phyloP scores from a whole-genome alignment of 2,113 vertebrate species.

The Tupaia chinensis region DNA sequence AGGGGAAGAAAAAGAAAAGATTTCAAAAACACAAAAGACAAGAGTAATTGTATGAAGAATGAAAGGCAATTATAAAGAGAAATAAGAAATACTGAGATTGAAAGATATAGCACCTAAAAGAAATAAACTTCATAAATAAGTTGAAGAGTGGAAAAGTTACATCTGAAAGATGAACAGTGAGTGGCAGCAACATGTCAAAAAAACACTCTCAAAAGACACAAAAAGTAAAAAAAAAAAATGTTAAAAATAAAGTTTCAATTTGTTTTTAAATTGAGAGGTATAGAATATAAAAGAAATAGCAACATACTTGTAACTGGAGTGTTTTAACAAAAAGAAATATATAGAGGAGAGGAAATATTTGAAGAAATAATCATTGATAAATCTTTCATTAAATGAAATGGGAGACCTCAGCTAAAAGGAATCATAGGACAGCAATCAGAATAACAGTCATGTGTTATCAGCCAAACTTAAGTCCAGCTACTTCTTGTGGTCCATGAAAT shows the following conservation, averaged over 20 bases:
- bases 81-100: background rate
- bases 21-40: slow-evolving; percentile 2
- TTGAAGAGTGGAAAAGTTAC: background rate
- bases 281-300: background rate
- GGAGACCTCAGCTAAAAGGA: background rate
- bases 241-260: background rate
- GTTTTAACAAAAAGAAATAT: background rate
- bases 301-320: background rate
- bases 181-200: background rate
- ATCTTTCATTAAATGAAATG: background rate
- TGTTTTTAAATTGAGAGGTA: background rate
- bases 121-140: background rate
- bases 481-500: no score
- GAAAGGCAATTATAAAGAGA: slow-evolving; percentile 22
- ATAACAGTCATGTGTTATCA: background rate
- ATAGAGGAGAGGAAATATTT: background rate
- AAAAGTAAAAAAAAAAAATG: background rate
- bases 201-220: background rate
- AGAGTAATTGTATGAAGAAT: background rate
- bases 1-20: background rate
- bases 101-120: background rate
- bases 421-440: background rate
- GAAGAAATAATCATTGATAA: background rate
- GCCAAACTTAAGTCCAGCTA: no score
- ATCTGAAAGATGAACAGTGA: background rate